Base-by-base conservation (phyloP, 2,797 vertebrate species). In the Etheostoma nigrum region DNA sequence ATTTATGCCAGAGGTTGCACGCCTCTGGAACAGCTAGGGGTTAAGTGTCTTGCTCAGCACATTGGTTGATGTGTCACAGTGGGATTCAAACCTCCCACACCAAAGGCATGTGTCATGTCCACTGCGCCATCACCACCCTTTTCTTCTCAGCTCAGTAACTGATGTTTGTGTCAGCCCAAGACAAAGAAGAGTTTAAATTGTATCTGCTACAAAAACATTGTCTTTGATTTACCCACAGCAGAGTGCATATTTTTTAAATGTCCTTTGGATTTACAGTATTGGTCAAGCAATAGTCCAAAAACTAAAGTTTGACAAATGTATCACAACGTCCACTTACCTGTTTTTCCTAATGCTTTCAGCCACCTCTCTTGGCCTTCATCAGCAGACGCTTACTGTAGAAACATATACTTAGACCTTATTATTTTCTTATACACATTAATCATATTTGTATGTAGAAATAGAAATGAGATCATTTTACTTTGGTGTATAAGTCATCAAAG, bases 391-490 rank as follows among this genome's bases (percentile, higher is more conserved):
- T 15, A 61, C 8, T 5, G 0, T 23, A 25, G 45, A 61, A 44
- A 44, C 58, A 0, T 6, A 23, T 21, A 63, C 23, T 5, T 6
- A 40, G 47, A 18, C 0, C 2, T 0, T 45, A 12, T 36, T 44
- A 0, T 55, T 49, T 2, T 40, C 5, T 68, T 9, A 3, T 16
- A 2, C 18, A 42, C 5, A 25, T 40, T 12, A 30, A 33, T 47
- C 25, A 13, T 1, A 33, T 25, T 47, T 6, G 10, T 9, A 33
- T 10, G 6, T 5, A 1, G 3, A 23, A 19, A 30, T 5, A 1
- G 3, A 18, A 19, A 30, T 57, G 3, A 30, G 25, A 44, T 45
- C 4, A 6, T 33, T 53, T 54, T 1, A 16, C 11, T n/a, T 61
- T 48, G 19, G 16, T 27, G 33, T 21, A 42, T 18, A 42, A n/a